Base-by-base conservation (phyloP, 2,797 vertebrate species). In the Alosa sapidissima region DNA sequence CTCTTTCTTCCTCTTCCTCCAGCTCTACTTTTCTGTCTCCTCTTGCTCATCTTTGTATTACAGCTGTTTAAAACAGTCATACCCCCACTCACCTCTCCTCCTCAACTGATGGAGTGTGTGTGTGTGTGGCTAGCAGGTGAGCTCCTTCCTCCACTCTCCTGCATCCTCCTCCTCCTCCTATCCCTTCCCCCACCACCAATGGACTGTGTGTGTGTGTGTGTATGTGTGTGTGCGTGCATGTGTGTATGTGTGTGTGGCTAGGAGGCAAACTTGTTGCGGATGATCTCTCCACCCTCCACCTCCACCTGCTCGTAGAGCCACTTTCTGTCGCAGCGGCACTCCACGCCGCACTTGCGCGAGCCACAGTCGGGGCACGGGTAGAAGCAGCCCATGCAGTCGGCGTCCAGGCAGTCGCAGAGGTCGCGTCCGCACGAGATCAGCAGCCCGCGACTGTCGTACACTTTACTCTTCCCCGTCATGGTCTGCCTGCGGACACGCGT, bases 251-350 rank as follows among this genome's bases (percentile, higher is more conserved):
- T 41, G 41, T 41, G 41, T 41, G 2, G 21, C 90, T 96, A 98
- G 54, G 3, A 11, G 24, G 55, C 55, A 0, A 96, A 97, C 90
- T 98, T 98, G 88, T 99, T 99, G 54, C 95, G 95, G 85, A 99
- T 98, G 88, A 98, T 97, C 89, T 98, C 97, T 0, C 98, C 98
- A 0, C 98, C 98, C 91, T 99, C 98, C 16, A 99, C 97, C 89
- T 99, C 98, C 83, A 99, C 97, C 90, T 99, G 98, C 89, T 99
- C 98, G 41, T 99, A 99, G 0, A 99, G 93, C 98, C 98, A 99
- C 93, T 99, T 99, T 91, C 98, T 94, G 93, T 99, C 97, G 2
- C 98, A 99, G 90, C 98, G 97, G 84, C 98, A 99, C 58, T 99
- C 98, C 0, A 97, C 95, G 3, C 98, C 98, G 0, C 98, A 99